Base-by-base conservation (phyloP, 2,888 invertebrate genomes). In the Noctua comes region DNA sequence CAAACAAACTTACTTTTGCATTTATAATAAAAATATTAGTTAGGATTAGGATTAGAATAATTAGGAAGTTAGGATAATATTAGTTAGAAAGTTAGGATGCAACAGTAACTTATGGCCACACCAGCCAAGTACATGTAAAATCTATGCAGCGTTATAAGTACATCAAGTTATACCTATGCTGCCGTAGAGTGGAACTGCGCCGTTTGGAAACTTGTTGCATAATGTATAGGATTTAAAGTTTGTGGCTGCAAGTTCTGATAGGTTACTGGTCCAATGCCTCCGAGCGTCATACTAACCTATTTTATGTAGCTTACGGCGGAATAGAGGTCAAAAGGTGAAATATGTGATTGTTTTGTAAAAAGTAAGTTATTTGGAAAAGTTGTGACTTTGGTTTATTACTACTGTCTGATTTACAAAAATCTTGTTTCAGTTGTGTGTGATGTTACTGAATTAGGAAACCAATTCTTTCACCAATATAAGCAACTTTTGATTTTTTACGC, bases 201-300 rank as follows among this genome's bases (percentile, higher is more conserved):
- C n/a, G 64, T 57, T 57, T 71, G 68, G 31, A 64, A 74, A 85
- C 84, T 85, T 85, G 84, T 86, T 85, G 84, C 86, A 85, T 85
- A 83, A 73, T 79, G 73, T 79, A 79, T 59, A 36, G 76, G 86
- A 79, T 86, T 86, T 76, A 83, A 85, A 85, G 76, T 86, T 84
- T 27, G 68, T 71, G 59, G 76, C 86, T 83, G 79, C 48, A 76
- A 79, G 51, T 83, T 83, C 40, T 73, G 59, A 79, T 73, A 76
- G 86, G 83, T 86, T 64, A 85, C 68, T 36, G 13, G 79, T 68
- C 66, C 79, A 86, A 73, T 79, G 73, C 64, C 73, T 66, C 13
- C n/a, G 59, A 16, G 43, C 31, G 70, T 62, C 36, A 72, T 65
- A 74, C 64, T 73, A 68, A 79, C 75, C 83, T 76, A 76, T 76